These are phyloP conservation scores for Bombus superbus DNA, from an alignment of 1,140 invertebrate genomes.

Conservation along the genomic window DNA sequence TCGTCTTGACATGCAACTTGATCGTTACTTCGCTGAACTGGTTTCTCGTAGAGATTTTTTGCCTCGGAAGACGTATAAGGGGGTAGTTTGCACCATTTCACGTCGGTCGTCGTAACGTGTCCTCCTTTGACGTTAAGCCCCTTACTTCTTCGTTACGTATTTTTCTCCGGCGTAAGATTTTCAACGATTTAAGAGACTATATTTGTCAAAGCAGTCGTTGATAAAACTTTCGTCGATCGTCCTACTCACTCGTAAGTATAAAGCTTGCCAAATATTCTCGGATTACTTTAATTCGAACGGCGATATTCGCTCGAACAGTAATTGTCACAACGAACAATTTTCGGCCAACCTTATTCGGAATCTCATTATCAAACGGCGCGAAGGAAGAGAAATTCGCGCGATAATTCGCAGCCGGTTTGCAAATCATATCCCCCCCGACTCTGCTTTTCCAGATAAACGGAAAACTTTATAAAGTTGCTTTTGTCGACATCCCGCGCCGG, in stretches of 20 bases:
- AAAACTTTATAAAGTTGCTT: constrained; percentile 66
- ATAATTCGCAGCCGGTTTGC: constrained; percentile 38
- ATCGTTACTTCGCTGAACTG: neutral
- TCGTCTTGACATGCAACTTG: neutral
- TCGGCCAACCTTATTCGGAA: neutral
- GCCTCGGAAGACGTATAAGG: accelerated
- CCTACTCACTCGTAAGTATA: no score
- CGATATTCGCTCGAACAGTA: neutral
- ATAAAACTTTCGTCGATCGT: no score
- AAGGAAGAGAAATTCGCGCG: constrained; percentile 36
- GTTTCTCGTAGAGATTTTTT: neutral
- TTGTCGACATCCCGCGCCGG: constrained; percentile 43
- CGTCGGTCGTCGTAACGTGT: no score
- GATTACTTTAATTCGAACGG: neutral
- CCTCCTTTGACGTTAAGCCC: no score
- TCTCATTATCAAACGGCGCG: constrained; percentile 21
- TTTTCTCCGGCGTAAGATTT: no score
- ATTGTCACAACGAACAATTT: neutral
- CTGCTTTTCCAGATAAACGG: constrained; percentile 43
- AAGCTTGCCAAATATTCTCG: no score
- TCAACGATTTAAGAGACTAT: no score
- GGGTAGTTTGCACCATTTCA: no score
- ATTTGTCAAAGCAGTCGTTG: no score
- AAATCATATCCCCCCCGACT: constrained; percentile 45
- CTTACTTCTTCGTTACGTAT: no score